phyloP scores from a whole-genome alignment of 2,113 vertebrate genomes.

The Elaphurus davidianus region DNA sequence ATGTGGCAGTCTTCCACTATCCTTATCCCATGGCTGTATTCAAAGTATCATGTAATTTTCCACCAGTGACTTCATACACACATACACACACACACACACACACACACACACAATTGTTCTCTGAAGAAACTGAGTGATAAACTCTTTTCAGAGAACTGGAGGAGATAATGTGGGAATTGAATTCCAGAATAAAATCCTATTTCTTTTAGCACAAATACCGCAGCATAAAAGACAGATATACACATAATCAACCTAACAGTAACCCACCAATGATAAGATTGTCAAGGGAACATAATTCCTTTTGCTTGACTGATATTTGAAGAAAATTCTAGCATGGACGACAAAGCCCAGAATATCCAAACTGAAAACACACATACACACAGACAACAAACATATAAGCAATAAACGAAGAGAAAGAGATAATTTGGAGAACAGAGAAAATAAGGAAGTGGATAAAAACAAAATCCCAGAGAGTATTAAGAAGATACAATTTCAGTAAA shows the following conservation, averaged over 20 bases:
- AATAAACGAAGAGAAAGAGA: background rate
- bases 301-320: background rate
- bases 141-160: background rate
- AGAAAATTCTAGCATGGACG: background rate
- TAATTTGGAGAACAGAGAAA: background rate
- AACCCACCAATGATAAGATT: background rate
- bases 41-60: background rate
- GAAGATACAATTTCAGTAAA: background rate
- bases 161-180: background rate
- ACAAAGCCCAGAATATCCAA: background rate
- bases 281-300: background rate
- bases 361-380: background rate
- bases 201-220: fast-evolving
- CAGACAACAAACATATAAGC: background rate
- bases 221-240: background rate
- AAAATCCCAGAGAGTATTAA: background rate
- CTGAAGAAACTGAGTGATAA: background rate
- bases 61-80: background rate
- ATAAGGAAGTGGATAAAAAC: background rate
- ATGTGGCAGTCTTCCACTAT: background rate
- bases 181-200: background rate
- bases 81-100: background rate
- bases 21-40: background rate
- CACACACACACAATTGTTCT: background rate
- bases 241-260: background rate